These are phyloP conservation scores for Alloplasta piceator DNA, from an alignment of 2,888 invertebrate genomes.

Conservation along the genomic window DNA sequence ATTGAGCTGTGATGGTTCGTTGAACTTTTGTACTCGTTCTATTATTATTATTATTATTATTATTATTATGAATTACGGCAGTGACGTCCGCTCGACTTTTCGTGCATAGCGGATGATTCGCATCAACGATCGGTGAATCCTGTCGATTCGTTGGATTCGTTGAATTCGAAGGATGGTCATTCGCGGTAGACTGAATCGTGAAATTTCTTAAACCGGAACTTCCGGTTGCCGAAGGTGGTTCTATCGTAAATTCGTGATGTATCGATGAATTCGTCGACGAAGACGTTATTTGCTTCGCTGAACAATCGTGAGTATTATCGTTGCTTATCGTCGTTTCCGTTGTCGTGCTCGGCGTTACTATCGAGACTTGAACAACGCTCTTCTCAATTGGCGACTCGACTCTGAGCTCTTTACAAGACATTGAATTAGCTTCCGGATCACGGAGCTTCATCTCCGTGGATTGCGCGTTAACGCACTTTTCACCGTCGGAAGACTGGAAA, in stretches of 20 bases:
- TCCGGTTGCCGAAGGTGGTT: conserved; percentile 16
- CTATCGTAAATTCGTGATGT: conserved; percentile 41
- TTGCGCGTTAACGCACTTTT: conserved; percentile 46
- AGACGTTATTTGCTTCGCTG: conserved; percentile 35
- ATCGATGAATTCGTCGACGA: conserved; percentile 31
- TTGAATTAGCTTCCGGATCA: conserved; percentile 27
- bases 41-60: conserved; percentile 24
- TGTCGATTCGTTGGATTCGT: conserved; percentile 24
- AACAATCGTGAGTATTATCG: conserved; percentile 33
- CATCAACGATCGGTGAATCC: conserved; percentile 33
- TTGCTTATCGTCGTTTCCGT: conserved; percentile 20
- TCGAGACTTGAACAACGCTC: conserved; percentile 59
- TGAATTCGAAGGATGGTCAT: conserved; percentile 3
- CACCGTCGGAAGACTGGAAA: conserved; percentile 48
- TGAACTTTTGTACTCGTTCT: conserved; percentile 24
- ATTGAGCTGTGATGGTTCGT: conserved; percentile 36
- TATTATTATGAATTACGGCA: conserved; percentile 31
- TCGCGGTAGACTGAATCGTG: conserved; percentile 1
- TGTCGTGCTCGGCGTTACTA: conserved; percentile 60
- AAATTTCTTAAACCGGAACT: conserved; percentile 24
- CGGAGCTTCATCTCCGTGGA: conserved; percentile 4
- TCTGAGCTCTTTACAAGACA: conserved; percentile 26
- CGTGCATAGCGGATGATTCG: conserved; percentile 10
- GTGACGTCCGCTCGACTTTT: conserved; percentile 27
- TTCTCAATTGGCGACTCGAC: conserved; percentile 23